Conservation (phyloP, 2,113 vertebrate species). For the Tupaia tana region DNA sequence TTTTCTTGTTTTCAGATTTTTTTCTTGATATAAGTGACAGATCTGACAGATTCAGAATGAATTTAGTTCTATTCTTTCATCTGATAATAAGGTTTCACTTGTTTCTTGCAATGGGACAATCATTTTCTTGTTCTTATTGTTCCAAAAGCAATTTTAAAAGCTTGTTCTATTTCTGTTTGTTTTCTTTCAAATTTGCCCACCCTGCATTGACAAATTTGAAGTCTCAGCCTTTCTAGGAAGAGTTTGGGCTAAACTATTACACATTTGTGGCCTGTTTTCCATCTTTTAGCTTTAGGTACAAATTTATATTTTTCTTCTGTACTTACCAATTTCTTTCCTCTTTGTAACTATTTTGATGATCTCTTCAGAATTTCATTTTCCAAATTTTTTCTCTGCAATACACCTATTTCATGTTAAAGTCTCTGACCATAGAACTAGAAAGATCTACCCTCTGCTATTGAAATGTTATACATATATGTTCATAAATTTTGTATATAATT, state of each 20-base stretch:
- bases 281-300: conserved; percentile 29
- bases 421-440: conserved; percentile 27
- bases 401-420: conserved; percentile 1
- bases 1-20: background rate
- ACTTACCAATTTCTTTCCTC: background rate
- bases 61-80: conserved; percentile 51
- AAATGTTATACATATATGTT: conserved; percentile 47
- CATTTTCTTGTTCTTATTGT: conserved; percentile 65
- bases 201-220: conserved; percentile 40
- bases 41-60: conserved; percentile 62
- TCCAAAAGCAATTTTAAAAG: conserved; percentile 66
- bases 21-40: conserved; percentile 50
- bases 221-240: background rate
- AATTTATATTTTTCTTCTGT: background rate
- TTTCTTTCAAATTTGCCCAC: conserved; percentile 40
- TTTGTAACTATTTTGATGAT: conserved; percentile 36
- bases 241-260: background rate
- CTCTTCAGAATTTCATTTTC: conserved; percentile 26
- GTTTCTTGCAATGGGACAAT: conserved; percentile 57
- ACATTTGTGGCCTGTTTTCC: background rate
- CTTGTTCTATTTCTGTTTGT: conserved; percentile 45
- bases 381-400: background rate
- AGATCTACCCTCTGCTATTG: conserved; percentile 37
- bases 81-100: conserved; percentile 56
- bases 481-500: conserved; percentile 67